These are phyloP conservation scores for Polyommatus icarus DNA, from an alignment of 2,888 invertebrate species.

Conservation along the genomic window DNA sequence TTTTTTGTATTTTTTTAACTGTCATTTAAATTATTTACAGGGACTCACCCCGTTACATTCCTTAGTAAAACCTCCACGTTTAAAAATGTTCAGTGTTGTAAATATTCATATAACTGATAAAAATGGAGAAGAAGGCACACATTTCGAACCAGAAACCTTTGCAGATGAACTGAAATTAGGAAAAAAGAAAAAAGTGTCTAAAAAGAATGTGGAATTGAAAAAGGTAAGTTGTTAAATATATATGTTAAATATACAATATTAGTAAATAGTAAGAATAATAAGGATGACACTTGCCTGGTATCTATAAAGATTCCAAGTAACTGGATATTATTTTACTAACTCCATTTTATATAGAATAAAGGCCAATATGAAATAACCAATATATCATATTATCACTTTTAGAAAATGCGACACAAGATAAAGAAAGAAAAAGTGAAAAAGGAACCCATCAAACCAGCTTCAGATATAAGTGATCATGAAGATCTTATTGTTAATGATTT, in stretches of 20 bases:
- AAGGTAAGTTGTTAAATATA: conserved; percentile 31
- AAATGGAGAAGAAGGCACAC: conserved; percentile 41
- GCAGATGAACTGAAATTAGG: conserved; percentile 50
- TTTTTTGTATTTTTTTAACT: too few relatives aligned
- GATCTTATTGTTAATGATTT: conserved; percentile 16
- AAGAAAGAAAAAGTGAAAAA: conserved; percentile 38
- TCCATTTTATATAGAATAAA: neutral
- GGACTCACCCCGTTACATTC: neutral
- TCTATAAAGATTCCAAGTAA: too few relatives aligned
- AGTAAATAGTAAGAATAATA: too few relatives aligned
- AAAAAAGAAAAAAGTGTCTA: conserved; percentile 42
- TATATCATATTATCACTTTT: neutral
- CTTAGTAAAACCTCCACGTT: conserved; percentile 33
- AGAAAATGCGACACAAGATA: conserved; percentile 36
- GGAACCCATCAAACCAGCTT: conserved; percentile 9
- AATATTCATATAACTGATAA: conserved; percentile 33
- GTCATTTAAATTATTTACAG: conserved; percentile 34
- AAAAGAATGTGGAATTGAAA: conserved; percentile 33
- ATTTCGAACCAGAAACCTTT: conserved; percentile 59
- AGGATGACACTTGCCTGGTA: too few relatives aligned
- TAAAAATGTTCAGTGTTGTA: conserved; percentile 35
- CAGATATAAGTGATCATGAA: conserved; percentile 24
- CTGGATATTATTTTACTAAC: too few relatives aligned
- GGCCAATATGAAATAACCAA: neutral
- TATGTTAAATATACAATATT: neutral